phyloP scores from a whole-genome alignment of 2,797 vertebrate species.

The Pangasius djambal region DNA sequence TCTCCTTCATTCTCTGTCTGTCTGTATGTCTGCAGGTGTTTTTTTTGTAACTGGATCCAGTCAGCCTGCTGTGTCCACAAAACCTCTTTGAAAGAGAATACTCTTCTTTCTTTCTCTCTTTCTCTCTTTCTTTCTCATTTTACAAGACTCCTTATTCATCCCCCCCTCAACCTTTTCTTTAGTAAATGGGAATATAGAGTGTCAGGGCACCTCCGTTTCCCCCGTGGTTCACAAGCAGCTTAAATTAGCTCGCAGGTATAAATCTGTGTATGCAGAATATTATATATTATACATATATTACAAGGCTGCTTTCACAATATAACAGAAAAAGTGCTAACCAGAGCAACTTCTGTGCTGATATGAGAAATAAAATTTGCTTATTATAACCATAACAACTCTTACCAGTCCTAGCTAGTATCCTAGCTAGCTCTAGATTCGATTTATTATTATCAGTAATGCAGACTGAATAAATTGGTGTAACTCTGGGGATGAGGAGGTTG shows the following conservation, averaged over 20 bases:
- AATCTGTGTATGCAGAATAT: not conserved
- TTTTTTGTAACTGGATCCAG: conserved; percentile 68
- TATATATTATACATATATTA: not conserved
- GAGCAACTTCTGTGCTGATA: not conserved
- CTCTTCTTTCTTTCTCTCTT: not conserved
- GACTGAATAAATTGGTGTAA: not conserved
- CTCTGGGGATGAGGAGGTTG: not conserved
- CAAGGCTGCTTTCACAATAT: not conserved
- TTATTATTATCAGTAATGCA: not conserved
- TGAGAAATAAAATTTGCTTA: not conserved
- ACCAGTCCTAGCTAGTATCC: not conserved
- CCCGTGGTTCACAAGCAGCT: not conserved
- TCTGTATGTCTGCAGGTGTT: conserved; percentile 30
- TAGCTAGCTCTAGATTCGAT: not conserved
- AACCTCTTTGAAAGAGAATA: conserved; percentile 10
- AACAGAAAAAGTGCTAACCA: not conserved
- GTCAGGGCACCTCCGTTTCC: not conserved
- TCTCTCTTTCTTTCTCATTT: not conserved
- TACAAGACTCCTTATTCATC: conserved; percentile 18
- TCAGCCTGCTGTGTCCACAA: not conserved
- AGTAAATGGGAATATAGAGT: not conserved
- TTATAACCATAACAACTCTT: not conserved
- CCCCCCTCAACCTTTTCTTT: conserved; percentile 41
- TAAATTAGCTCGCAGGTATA: not conserved
- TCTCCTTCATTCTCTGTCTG: conserved; percentile 39